A percentile compares a stretch with the other conserved stretches of the same genome.
These are phyloP conservation scores for Brachypteracias leptosomus DNA, from an alignment of 2,113 vertebrate genomes.

Conservation along the genomic window DNA sequence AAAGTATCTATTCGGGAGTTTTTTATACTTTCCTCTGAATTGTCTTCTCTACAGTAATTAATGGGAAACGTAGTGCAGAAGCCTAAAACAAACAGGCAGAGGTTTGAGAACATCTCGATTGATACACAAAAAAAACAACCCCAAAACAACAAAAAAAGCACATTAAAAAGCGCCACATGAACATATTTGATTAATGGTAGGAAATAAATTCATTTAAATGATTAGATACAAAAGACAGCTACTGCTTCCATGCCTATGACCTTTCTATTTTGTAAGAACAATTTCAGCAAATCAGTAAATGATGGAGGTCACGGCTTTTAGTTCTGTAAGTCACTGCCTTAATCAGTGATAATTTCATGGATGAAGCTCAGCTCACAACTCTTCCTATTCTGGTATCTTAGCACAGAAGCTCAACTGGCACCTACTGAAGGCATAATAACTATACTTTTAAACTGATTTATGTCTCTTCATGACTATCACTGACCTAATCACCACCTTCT, in stretches of 20 bases:
- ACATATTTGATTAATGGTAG: not conserved
- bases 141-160: not conserved
- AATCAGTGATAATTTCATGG: not conserved
- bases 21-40: too few species aligned
- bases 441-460: not conserved
- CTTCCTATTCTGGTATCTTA: not conserved
- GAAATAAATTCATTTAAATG: not conserved
- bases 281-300: not conserved
- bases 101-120: not conserved
- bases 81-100: not conserved
- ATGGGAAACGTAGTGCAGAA: not conserved
- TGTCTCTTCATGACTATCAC: not conserved
- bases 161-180: not conserved
- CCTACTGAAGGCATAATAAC: not conserved
- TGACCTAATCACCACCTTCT: not conserved
- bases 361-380: not conserved
- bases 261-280: not conserved
- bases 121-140: not conserved
- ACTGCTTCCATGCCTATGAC: not conserved
- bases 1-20: too few species aligned
- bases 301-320: not conserved
- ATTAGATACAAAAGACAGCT: not conserved
- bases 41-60: too few species aligned
- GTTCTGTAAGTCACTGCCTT: not conserved
- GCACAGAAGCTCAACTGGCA: not conserved